These are phyloP conservation scores for Oryzias dopingdopingensis DNA, from an alignment of 2,797 vertebrate genomes.

Conservation along the genomic window DNA sequence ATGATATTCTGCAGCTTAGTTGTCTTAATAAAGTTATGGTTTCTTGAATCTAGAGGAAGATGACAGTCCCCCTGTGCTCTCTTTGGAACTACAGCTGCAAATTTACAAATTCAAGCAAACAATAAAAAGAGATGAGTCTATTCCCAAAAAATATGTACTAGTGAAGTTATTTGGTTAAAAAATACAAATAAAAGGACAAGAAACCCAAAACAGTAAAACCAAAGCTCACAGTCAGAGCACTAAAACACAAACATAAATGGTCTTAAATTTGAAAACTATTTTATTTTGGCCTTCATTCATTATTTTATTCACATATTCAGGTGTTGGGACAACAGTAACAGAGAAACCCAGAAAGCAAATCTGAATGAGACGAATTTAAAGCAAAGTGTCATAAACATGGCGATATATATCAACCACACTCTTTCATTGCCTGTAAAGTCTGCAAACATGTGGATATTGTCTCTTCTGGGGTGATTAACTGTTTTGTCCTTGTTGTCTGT, in stretches of 20 bases:
- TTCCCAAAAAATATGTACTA: constrained; percentile 12
- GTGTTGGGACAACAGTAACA: constrained; percentile 16
- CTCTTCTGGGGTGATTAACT: constrained; percentile 32
- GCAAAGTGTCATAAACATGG: constrained; percentile 10
- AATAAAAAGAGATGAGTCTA: constrained; percentile 19
- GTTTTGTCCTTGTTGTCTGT: constrained; percentile 35
- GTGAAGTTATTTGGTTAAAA: constrained; percentile 28
- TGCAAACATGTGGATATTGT: constrained; percentile 15
- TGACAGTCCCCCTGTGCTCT: constrained; percentile 42
- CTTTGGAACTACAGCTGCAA: constrained; percentile 16
- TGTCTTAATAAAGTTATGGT: constrained; percentile 28
- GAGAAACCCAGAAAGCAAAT: constrained; percentile 17
- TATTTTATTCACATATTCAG: constrained; percentile 18
- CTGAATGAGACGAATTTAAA: constrained; percentile 28
- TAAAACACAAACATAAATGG: constrained; percentile 37
- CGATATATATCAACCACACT: constrained; percentile 9
- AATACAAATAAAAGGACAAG: constrained; percentile 20
- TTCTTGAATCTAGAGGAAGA: constrained; percentile 44
- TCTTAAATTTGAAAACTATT: constrained; percentile 53
- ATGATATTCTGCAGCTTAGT: constrained; percentile 22
- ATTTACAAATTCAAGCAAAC: background rate
- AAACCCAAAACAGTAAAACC: constrained; percentile 7
- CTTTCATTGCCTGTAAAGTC: constrained; percentile 23
- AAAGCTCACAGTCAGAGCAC: constrained; percentile 16
- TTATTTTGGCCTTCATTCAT: constrained; percentile 27